Evolutionary conservation across 1,140 invertebrate species (phyloP), one percentile per base, ranked within the genome.

Genomic region (Pectinophora gossypiella): DNA sequence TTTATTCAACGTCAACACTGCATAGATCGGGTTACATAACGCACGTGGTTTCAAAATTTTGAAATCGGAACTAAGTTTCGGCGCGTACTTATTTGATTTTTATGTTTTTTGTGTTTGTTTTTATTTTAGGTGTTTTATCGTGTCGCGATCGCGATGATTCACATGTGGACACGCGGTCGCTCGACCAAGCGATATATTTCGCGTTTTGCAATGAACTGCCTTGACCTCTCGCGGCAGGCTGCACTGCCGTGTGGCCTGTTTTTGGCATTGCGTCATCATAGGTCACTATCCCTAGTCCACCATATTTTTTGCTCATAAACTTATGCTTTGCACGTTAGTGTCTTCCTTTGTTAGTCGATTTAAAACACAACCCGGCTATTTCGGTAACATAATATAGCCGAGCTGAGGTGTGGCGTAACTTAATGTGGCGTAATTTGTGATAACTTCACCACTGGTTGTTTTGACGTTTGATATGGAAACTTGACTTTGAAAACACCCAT

Each of bases 241-340:
- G 49, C 52, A 52, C 43, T 56, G 56, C 68, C 75, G 77, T 77
- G 65, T 77, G 82, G 82, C 74, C 79, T 82, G 80, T 84, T 86
- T 86, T 85, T 61, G 71, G 78, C 68, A 76, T 86, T 84, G 60
- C 83, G 83, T 86, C 80, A 86, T 81, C 80, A 74, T 84, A 85
- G 82, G 80, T 85, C 82, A 82, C 72, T 82, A 85, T 78, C 64
- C 76, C 77, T 80, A 78, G 79, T 61, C 70, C 61, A 67, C 76
- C 75, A 79, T 79, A 74, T 80, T 79, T 85, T 85, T 82, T 81
- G 78, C 80, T 81, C 64, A 75, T 77, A 78, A 75, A 72, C 50
- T 67, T 75, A 79, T 82, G 75, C 79, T 71, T 56, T 46, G 65
- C 78, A 85, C 78, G 82, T 84, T 72, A 72, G 47, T 20, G 61